These are phyloP conservation scores for Bufo bufo DNA, from an alignment of 2,113 vertebrate species.

Conservation along the genomic window DNA sequence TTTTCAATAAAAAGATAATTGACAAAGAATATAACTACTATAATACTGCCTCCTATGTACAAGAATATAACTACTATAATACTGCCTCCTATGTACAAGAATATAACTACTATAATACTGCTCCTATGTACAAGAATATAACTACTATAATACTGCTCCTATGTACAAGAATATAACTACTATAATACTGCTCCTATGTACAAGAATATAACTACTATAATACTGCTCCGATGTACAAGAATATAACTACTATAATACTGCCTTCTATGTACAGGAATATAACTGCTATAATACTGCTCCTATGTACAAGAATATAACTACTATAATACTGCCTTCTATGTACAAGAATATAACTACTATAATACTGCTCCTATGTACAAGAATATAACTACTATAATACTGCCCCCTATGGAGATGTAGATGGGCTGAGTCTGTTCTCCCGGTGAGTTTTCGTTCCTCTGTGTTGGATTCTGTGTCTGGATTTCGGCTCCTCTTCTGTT, in stretches of 20 bases:
- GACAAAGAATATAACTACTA: neutral
- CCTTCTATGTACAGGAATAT: neutral
- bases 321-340: neutral
- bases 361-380: neutral
- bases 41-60: neutral
- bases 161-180: no score
- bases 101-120: conserved; percentile 3
- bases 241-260: neutral
- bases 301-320: neutral
- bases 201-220: neutral
- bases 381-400: conserved; percentile 9
- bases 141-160: no score
- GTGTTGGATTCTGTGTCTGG: neutral
- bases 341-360: neutral
- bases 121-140: neutral
- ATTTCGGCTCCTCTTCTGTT: neutral
- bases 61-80: neutral
- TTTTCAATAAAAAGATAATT: no score
- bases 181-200: neutral
- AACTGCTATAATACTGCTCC: neutral
- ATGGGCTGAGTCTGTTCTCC: neutral
- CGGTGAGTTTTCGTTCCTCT: neutral
- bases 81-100: neutral
- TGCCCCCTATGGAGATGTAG: neutral
- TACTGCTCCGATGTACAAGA: neutral